Evolutionary conservation across 1,140 invertebrate genomes (phyloP), one percentile per base, ranked within the genome.

Genomic region (Teleopsis dalmanni): DNA sequence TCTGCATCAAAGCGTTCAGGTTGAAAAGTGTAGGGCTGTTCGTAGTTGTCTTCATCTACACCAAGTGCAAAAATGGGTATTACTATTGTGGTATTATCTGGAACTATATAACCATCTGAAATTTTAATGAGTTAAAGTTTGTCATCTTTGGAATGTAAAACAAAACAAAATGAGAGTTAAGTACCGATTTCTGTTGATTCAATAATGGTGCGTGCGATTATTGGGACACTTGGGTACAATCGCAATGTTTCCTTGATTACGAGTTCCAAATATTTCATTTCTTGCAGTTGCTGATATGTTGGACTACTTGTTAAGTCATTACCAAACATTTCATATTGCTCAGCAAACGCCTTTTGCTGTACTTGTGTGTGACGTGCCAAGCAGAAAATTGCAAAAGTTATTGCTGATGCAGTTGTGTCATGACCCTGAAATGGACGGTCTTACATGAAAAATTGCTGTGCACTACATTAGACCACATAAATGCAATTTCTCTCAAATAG

Each of bases 21-120:
- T 59, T 81, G 75, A 61, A 88, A 92, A 18, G 69, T 72, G 4
- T 82, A 70, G 1, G 88, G 88, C 56, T 88, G 76, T 19, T 85
- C 76, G 65, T 80, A 91, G 38, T 72, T 38, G 5, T 72, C 57
- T 1, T 52, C 58, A 45, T 54, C 56, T 11, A 60, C 54, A 0
- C 60, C 60, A 4, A 64, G 51, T 9, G 37, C 27, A 19, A 63
- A 11, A 3, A 63, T 19, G 0, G 48, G 50, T 22, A 63, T 13
- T 10, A 47, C 50, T 6, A 63, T 45, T 1, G 57, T 60, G 6
- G 51, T 55, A 6, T 48, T 52, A 22, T 57, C 22, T 4, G 60
- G 60, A 2, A 63, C 22, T 8, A 3, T 7, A 4, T 37, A 11
- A 6, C 10, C 5, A 31, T 19, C 1, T 43, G 29, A 31, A n/a